phyloP scores from a whole-genome alignment of 2,888 invertebrate genomes.

The Drosophila robusta region DNA sequence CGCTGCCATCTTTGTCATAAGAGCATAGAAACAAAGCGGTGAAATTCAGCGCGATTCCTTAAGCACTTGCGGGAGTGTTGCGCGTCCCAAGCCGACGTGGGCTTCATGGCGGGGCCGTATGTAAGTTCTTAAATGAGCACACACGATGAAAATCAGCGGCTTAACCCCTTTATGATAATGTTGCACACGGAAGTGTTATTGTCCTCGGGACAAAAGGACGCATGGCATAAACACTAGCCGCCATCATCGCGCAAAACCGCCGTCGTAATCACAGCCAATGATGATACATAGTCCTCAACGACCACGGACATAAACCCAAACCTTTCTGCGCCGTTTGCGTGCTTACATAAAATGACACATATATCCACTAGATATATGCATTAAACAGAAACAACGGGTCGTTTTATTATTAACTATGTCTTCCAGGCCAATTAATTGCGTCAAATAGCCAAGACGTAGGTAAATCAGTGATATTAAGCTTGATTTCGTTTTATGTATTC shows the following conservation, averaged over 20 bases:
- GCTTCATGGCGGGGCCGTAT: slow-evolving; percentile 33
- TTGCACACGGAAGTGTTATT: slow-evolving; percentile 81
- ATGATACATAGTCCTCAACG: slow-evolving; percentile 65
- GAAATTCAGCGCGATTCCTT: slow-evolving; percentile 79
- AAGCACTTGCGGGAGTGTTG: slow-evolving; percentile 54
- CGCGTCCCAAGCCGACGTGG: slow-evolving; percentile 23
- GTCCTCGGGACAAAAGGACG: slow-evolving; percentile 82
- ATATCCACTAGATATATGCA: slow-evolving; percentile 4
- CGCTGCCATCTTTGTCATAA: slow-evolving; percentile 76
- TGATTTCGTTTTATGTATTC: too few relatives aligned
- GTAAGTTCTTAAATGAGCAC: slow-evolving; percentile 79
- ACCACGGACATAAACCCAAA: slow-evolving; percentile 33
- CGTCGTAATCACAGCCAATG: slow-evolving; percentile 69
- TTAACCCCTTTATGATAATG: slow-evolving; percentile 84
- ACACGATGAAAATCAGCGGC: slow-evolving; percentile 80
- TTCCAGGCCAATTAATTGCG: too few relatives aligned
- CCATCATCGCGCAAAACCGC: slow-evolving; percentile 53
- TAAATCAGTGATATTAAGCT: too few relatives aligned
- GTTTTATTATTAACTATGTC: too few relatives aligned
- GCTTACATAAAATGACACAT: slow-evolving; percentile 45
- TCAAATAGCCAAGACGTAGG: too few relatives aligned
- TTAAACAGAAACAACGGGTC: background rate
- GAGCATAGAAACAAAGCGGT: slow-evolving; percentile 73
- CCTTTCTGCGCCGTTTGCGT: slow-evolving; percentile 25
- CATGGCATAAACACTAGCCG: slow-evolving; percentile 69